These are phyloP conservation scores for Drosophila tani DNA, from an alignment of 1,140 invertebrate genomes.

Conservation along the genomic window DNA sequence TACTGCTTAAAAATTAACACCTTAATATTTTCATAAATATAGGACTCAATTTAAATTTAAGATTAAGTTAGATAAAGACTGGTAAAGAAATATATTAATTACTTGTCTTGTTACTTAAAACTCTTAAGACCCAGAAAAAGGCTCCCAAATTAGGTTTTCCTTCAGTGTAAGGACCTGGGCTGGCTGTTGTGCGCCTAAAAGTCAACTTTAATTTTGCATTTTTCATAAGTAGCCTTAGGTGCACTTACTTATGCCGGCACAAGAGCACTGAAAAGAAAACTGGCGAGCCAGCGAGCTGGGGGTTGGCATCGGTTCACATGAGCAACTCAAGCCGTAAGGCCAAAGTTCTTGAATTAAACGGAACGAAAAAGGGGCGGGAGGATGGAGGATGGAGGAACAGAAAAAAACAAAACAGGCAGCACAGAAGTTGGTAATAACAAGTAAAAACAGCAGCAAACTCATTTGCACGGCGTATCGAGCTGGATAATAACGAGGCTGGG, in stretches of 20 bases:
- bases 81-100: no score
- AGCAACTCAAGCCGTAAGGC: conserved; percentile 64
- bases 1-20: no score
- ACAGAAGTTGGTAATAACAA: conserved; percentile 42
- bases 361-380: neutral
- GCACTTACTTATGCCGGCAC: conserved; percentile 83
- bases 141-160: neutral
- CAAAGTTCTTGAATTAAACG: conserved; percentile 44
- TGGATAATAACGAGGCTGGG: conserved; percentile 64
- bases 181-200: conserved; percentile 66
- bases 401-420: conserved; percentile 57
- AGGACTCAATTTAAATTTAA: no score
- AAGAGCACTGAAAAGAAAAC: conserved; percentile 76
- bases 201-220: conserved; percentile 84
- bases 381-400: conserved; percentile 24
- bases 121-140: no score
- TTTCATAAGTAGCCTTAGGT: conserved; percentile 84
- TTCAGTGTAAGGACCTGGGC: conserved; percentile 1
- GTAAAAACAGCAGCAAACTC: conserved; percentile 53
- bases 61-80: no score
- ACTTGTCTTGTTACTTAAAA: neutral
- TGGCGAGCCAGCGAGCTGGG: conserved; percentile 24
- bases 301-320: conserved; percentile 36
- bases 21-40: no score
- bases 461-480: conserved; percentile 58